phyloP scores from a whole-genome alignment of 2,797 vertebrate species.

The Adrianichthys oophorus region DNA sequence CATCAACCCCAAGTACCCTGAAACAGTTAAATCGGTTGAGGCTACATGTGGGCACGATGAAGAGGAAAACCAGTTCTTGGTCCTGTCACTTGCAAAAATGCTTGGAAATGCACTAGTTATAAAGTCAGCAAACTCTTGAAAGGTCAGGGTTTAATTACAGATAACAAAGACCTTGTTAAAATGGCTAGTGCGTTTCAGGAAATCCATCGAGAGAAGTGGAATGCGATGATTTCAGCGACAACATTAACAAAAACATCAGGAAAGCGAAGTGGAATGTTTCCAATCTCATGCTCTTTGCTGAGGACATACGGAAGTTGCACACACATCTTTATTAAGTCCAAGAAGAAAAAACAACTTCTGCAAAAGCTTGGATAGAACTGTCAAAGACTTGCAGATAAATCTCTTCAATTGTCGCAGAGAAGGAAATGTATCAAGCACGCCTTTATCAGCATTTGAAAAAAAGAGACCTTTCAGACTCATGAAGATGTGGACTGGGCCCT shows the following conservation, averaged over 20 bases:
- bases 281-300: slow-evolving; percentile 27
- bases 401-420: slow-evolving; percentile 12
- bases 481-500: slow-evolving; percentile 46
- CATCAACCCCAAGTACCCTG: no score
- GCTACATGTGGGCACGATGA: no score
- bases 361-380: no score
- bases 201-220: slow-evolving; percentile 32
- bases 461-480: slow-evolving; percentile 31
- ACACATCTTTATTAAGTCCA: no score
- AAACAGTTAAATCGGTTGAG: no score
- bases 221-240: slow-evolving; percentile 33
- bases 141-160: slow-evolving; percentile 34
- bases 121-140: slow-evolving; percentile 25
- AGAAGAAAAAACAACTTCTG: no score
- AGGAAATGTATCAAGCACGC: slow-evolving; percentile 26
- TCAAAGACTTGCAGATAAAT: no score
- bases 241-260: slow-evolving; percentile 35
- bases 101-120: no score
- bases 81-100: slow-evolving; percentile 30
- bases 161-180: slow-evolving; percentile 25
- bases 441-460: slow-evolving; percentile 26
- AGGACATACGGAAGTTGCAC: slow-evolving; percentile 40
- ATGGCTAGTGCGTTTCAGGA: slow-evolving; percentile 29
- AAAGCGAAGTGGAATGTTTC: slow-evolving; percentile 41
- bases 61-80: no score